Evolutionary conservation across 2,888 invertebrate genomes (phyloP).

Genomic region (Acanthosepion lycidas): DNA sequence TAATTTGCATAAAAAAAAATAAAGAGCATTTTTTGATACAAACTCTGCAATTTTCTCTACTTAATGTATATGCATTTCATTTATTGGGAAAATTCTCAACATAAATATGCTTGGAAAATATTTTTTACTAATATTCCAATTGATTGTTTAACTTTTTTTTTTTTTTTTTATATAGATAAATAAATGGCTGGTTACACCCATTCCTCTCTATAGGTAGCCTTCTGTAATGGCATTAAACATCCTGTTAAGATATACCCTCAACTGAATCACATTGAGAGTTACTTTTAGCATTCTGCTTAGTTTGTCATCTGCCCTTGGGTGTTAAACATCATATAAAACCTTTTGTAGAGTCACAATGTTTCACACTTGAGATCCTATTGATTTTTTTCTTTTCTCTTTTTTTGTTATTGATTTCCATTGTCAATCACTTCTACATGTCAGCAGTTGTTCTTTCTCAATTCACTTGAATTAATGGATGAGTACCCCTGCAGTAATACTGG

Average conservation of each 20-base stretch:
- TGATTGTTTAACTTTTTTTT: not conserved
- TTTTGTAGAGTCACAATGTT: not conserved
- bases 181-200: not conserved
- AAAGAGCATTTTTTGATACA: too few relatives aligned
- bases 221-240: not conserved
- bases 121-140: not conserved
- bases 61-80: too few relatives aligned
- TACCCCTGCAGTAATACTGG: not conserved
- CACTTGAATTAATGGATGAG: not conserved
- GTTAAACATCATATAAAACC: not conserved
- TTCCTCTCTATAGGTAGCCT: not conserved
- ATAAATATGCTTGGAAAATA: not conserved
- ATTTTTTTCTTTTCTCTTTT: not conserved
- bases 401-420: constrained; percentile 33
- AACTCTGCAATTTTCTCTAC: too few relatives aligned
- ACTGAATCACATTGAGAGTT: not conserved
- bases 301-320: not conserved
- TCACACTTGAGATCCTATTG: not conserved
- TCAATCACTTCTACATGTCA: not conserved
- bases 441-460: not conserved
- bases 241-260: not conserved
- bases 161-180: too few relatives aligned
- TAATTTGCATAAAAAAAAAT: too few relatives aligned
- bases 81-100: not conserved
- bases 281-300: not conserved